Conservation (phyloP, 2,113 vertebrate genomes). For the Climacteris rufus region DNA sequence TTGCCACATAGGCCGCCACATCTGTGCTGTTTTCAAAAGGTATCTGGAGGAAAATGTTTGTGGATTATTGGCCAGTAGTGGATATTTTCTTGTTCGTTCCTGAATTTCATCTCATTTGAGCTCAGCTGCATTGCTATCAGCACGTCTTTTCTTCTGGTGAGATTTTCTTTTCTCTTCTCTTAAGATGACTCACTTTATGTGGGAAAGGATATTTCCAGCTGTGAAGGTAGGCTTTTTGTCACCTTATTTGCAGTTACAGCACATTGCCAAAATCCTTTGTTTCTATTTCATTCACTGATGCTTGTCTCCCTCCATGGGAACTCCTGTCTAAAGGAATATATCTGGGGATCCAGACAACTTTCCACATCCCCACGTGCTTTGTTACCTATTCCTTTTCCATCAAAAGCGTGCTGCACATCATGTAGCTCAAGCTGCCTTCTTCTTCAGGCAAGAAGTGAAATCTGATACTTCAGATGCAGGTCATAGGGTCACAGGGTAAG, state of each 20-base stretch:
- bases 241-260: not conserved
- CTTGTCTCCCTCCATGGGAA: not conserved
- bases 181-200: not conserved
- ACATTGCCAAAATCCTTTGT: not conserved
- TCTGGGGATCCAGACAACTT: not conserved
- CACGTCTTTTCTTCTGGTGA: not conserved
- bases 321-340: not conserved
- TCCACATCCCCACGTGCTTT: not conserved
- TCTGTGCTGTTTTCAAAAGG: not conserved
- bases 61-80: not conserved
- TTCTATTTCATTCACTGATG: not conserved
- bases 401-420: not conserved
- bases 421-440: not conserved
- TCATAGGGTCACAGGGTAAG: not conserved
- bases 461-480: not conserved
- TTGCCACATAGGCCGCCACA: too few species aligned
- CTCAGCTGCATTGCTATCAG: not conserved
- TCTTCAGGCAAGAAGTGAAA: not conserved
- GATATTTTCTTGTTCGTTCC: not conserved
- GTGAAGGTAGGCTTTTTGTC: not conserved
- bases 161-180: not conserved
- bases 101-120: not conserved
- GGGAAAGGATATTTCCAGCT: not conserved
- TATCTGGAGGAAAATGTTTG: rapidly evolving
- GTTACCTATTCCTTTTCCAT: not conserved